These are phyloP conservation scores for Acanthopagrus latus DNA, from an alignment of 2,797 vertebrate genomes.

Conservation along the genomic window DNA sequence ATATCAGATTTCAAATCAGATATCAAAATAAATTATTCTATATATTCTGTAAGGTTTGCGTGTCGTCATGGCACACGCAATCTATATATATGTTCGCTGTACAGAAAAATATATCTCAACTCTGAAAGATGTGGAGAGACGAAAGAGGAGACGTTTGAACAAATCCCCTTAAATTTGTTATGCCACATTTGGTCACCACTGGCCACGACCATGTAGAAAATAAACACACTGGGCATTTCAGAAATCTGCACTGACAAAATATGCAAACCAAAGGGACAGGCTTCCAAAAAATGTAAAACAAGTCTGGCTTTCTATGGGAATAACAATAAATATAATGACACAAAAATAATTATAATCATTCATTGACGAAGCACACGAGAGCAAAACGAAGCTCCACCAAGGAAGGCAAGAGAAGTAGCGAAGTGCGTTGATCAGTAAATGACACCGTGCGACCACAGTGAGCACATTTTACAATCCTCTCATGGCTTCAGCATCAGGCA, in stretches of 20 bases:
- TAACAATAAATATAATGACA: conserved; percentile 6
- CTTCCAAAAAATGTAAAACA: neutral
- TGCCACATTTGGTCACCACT: conserved; percentile 5
- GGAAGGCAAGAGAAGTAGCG: conserved; percentile 12
- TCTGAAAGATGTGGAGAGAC: neutral
- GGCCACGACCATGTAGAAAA: neutral
- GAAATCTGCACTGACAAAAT: neutral
- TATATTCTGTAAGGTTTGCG: conserved; percentile 6
- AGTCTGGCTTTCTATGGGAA: neutral
- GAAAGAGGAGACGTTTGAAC: neutral
- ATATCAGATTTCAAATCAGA: conserved; percentile 1
- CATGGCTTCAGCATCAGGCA: conserved; percentile 50
- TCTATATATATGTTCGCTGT: neutral
- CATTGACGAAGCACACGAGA: neutral
- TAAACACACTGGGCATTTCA: conserved; percentile 5
- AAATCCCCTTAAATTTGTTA: neutral
- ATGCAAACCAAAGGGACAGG: neutral
- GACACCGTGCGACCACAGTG: conserved; percentile 9
- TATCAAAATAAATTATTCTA: conserved; percentile 23
- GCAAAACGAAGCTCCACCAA: conserved; percentile 25
- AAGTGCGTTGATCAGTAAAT: conserved; percentile 19
- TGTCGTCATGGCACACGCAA: conserved; percentile 7
- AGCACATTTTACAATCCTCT: neutral
- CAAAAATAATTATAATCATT: neutral
- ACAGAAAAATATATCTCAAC: neutral